A percentile compares a stretch with the other conserved stretches of the same genome.
Conservation (phyloP, 2,113 vertebrate genomes). For the Gadus chalcogrammus region DNA sequence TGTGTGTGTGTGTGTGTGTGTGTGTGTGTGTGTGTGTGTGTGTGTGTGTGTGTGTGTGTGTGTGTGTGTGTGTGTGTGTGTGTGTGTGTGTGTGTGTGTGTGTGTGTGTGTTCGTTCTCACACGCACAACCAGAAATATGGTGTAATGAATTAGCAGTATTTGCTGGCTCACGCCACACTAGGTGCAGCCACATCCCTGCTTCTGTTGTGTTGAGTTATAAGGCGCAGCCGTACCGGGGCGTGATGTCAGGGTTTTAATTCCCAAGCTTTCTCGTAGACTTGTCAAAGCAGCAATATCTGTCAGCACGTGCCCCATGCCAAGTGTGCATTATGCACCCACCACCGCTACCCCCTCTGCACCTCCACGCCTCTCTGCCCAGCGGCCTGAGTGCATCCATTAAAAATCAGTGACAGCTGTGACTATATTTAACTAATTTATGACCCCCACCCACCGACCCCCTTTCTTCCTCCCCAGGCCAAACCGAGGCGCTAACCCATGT, state of each 20-base stretch:
- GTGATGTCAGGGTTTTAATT: neutral
- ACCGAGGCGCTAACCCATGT: neutral
- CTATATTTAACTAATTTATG: conserved; percentile 59
- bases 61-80: no score
- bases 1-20: no score
- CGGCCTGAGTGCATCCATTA: conserved; percentile 44
- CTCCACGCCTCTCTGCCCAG: conserved; percentile 10
- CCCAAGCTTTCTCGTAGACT: neutral
- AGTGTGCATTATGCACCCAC: conserved; percentile 18
- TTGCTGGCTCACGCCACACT: neutral
- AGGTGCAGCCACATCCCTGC: neutral
- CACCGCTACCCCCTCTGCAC: neutral
- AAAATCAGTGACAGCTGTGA: conserved; percentile 54
- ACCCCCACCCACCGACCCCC: conserved; percentile 8
- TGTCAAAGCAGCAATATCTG: conserved; percentile 5
- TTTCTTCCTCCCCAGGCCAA: neutral
- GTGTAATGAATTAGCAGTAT: neutral
- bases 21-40: no score
- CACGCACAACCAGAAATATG: neutral
- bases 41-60: no score
- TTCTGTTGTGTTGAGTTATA: neutral
- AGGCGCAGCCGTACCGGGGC: neutral
- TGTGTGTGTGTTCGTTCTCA: no score
- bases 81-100: no score
- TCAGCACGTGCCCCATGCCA: neutral